These are phyloP conservation scores for Drosophila putrida DNA, from an alignment of 2,888 invertebrate species.

Conservation along the genomic window DNA sequence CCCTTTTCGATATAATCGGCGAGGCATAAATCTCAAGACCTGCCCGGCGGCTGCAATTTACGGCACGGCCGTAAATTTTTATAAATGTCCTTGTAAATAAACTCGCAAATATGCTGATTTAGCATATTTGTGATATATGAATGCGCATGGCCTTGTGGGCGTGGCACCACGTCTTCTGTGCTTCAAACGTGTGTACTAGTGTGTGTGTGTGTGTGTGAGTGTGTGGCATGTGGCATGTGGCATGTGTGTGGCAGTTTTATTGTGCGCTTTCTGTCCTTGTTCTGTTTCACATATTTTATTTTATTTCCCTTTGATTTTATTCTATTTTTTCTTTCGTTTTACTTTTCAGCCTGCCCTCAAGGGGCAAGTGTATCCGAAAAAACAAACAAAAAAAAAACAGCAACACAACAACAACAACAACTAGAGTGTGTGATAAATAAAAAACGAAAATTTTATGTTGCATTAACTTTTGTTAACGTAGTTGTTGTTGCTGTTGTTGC, in stretches of 20 bases:
- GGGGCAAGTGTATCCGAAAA: conserved; percentile 37
- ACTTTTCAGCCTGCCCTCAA: conserved; percentile 35
- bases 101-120: conserved; percentile 81
- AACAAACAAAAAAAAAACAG: conserved; percentile 11
- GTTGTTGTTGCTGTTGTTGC: conserved; percentile 29
- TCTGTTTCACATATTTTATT: conserved; percentile 44
- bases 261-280: conserved; percentile 53
- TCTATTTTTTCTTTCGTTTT: conserved; percentile 31
- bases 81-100: conserved; percentile 81
- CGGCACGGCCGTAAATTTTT: conserved; percentile 78
- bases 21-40: conserved; percentile 79
- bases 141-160: conserved; percentile 62
- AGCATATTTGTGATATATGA: conserved; percentile 78
- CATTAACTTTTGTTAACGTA: conserved; percentile 64
- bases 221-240: conserved; percentile 39
- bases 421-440: conserved; percentile 66
- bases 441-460: conserved; percentile 74
- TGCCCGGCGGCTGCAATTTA: conserved; percentile 80
- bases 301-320: conserved; percentile 69
- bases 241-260: conserved; percentile 73
- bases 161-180: conserved; percentile 71
- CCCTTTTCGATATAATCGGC: conserved; percentile 71
- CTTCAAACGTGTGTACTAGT: conserved; percentile 52
- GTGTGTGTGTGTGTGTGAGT: conserved; percentile 15
- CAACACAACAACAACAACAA: conserved; percentile 3